phyloP scores from a whole-genome alignment of 2,888 invertebrate genomes.

The Microplitis manilae region DNA sequence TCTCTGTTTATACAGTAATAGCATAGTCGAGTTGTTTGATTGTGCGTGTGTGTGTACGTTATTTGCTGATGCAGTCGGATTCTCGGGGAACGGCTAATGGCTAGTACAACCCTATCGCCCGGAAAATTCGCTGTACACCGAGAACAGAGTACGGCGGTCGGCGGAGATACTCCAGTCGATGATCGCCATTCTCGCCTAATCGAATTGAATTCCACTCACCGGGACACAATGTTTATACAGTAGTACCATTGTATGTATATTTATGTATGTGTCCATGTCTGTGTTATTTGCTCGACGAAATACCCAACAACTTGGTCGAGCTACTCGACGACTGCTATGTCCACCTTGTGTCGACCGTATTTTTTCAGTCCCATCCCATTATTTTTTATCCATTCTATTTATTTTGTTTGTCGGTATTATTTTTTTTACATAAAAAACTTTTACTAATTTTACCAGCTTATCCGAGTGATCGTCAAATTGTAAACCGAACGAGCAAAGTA shows the following conservation, averaged over 20 bases:
- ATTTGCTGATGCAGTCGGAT: constrained; percentile 40
- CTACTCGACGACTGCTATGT: no score
- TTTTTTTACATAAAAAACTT: background rate
- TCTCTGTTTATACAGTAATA: background rate
- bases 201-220: constrained; percentile 38
- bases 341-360: no score
- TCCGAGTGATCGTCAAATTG: background rate
- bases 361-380: background rate
- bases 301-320: no score
- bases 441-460: background rate
- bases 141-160: constrained; percentile 20
- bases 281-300: background rate
- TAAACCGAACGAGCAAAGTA: constrained; percentile 2
- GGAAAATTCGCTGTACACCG: constrained; percentile 44
- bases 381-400: background rate
- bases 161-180: constrained; percentile 29
- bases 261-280: background rate
- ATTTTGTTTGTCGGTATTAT: background rate
- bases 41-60: constrained; percentile 4
- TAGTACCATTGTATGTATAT: background rate
- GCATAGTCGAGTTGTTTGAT: no score
- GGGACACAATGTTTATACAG: constrained; percentile 20
- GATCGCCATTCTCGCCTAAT: constrained; percentile 39
- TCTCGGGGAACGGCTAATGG: constrained; percentile 44
- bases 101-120: constrained; percentile 39